Base-by-base conservation (phyloP, 2,888 invertebrate species). In the Hesperia comma region DNA sequence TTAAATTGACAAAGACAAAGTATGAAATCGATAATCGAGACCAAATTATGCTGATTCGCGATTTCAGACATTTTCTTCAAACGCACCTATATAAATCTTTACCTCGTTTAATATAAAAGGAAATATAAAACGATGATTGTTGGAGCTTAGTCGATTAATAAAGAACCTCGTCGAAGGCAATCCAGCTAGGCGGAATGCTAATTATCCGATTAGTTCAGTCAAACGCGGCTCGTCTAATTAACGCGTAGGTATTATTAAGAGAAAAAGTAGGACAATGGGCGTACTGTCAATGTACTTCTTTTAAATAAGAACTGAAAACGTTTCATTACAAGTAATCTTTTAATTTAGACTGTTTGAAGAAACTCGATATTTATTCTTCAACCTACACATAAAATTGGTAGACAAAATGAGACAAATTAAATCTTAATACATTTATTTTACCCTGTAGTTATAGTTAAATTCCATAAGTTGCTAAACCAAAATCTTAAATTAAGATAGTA, bases 131-230 rank as follows among this genome's bases (percentile, higher is more conserved):
- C n/a, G 32, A 32, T 26, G n/a, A 26, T 57, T 51, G 40, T 53
- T 40, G 57, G 53, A 58, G 53, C 40, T 53, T 53, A 32, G 32
- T 40, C 51, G 51, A 64, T 41, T 58, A 64, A 63, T 63, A 55
- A 49, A 58, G 64, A 64, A 53, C 64, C 64, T 64, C 7, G 69
- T 68, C 63, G 61, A 72, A 69, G 70, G 70, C 61, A 71, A 68
- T 67, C 70, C 60, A 69, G 70, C 51, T 64, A 40, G 60, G 68
- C 56, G 63, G 69, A 71, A 72, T 71, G 67, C 69, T 72, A 72
- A 72, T 72, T 69, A 68, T 49, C 49, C 57, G 53, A 69, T 67
- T 67, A 64, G 63, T 64, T 37, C 57, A 63, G 56, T 63, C 63
- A 49, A 46, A 57, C 51, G 32, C 21, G 41, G 57, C 33, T 4